Conservation (phyloP, 2,797 vertebrate species). For the Rhadinocentrus ornatus region DNA sequence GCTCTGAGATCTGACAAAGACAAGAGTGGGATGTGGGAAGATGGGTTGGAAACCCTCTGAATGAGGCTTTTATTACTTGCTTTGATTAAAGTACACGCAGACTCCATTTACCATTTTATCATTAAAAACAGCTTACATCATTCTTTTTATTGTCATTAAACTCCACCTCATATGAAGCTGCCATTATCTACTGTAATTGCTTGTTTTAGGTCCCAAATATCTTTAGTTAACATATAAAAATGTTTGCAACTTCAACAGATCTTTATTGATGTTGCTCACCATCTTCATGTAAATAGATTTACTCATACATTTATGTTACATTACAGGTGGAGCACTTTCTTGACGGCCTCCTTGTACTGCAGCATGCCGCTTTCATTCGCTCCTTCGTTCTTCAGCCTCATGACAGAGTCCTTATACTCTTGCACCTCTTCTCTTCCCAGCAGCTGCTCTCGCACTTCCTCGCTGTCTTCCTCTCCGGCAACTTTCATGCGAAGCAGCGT, state of each 20-base stretch:
- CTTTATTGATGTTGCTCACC: constrained; percentile 11
- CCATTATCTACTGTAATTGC: neutral
- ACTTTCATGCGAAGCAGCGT: constrained; percentile 81
- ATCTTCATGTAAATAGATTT: constrained; percentile 17
- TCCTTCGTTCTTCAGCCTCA: constrained; percentile 89
- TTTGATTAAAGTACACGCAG: neutral
- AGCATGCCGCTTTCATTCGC: constrained; percentile 84
- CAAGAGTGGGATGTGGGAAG: constrained; percentile 16
- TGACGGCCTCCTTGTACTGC: constrained; percentile 92
- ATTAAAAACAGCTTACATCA: neutral
- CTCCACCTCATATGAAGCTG: neutral
- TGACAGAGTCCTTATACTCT: constrained; percentile 86
- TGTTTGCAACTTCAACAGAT: neutral
- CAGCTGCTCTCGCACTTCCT: constrained; percentile 80
- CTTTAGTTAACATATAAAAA: neutral
- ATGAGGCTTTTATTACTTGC: constrained; percentile 28
- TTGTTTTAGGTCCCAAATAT: neutral
- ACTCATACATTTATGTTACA: neutral
- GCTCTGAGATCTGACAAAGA: constrained; percentile 15
- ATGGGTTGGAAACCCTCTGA: constrained; percentile 11
- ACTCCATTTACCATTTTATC: neutral
- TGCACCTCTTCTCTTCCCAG: constrained; percentile 83
- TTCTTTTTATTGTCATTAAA: constrained; percentile 47
- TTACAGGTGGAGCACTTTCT: constrained; percentile 83
- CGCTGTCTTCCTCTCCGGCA: constrained; percentile 64